These are phyloP conservation scores for Rynchops niger DNA, from an alignment of 2,113 vertebrate species.

Conservation along the genomic window DNA sequence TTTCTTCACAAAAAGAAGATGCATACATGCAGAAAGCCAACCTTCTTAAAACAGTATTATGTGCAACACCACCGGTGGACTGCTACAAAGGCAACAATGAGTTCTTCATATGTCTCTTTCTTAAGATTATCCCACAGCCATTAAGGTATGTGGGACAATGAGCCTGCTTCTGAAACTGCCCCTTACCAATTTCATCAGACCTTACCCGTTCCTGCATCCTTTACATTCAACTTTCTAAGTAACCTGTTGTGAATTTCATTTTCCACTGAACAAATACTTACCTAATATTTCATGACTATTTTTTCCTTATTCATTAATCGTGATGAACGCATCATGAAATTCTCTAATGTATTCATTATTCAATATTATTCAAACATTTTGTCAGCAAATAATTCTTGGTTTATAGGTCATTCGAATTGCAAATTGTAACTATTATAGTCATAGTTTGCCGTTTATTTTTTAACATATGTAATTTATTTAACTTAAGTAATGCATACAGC, in stretches of 20 bases:
- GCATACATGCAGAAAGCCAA: neutral
- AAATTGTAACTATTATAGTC: constrained; percentile 55
- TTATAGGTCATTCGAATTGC: constrained; percentile 54
- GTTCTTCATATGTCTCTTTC: neutral
- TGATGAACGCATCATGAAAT: constrained; percentile 34
- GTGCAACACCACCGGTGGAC: neutral
- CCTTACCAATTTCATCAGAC: neutral
- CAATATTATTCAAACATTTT: constrained; percentile 59
- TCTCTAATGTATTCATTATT: constrained; percentile 49
- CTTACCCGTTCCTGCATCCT: neutral
- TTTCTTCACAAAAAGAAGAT: neutral
- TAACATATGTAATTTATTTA: constrained; percentile 57
- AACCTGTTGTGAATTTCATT: neutral
- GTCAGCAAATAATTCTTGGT: constrained; percentile 44
- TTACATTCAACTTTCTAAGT: neutral
- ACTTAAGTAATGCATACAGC: constrained; percentile 55
- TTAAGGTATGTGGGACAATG: neutral
- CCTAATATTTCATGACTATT: neutral
- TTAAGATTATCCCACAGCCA: neutral
- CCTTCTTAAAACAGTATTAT: neutral
- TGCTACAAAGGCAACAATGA: neutral
- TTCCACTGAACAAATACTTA: neutral
- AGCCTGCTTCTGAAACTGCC: neutral
- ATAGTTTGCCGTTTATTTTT: constrained; percentile 23
- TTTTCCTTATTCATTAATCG: neutral